These are phyloP conservation scores for Drosophila paracracens DNA, from an alignment of 2,888 invertebrate species.

Conservation along the genomic window DNA sequence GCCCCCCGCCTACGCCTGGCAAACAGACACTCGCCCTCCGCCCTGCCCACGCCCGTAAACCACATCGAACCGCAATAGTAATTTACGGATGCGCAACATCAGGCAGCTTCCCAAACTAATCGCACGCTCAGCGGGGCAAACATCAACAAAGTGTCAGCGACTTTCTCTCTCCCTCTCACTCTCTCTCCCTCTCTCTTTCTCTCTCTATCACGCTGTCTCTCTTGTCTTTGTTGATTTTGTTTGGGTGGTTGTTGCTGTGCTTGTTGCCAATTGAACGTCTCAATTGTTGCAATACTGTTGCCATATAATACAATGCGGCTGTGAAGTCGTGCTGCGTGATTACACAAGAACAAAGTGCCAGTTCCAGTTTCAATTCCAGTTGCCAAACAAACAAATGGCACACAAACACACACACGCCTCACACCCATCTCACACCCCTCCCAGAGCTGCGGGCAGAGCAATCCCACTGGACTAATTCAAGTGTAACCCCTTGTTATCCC, in stretches of 20 bases:
- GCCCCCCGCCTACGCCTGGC: background rate
- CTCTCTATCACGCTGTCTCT: constrained; percentile 16
- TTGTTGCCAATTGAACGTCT: constrained; percentile 78
- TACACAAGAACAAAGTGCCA: constrained; percentile 61
- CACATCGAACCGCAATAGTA: constrained; percentile 81
- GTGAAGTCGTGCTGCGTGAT: constrained; percentile 73
- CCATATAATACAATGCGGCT: constrained; percentile 32
- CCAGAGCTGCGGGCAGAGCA: constrained; percentile 32
- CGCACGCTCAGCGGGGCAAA: constrained; percentile 67
- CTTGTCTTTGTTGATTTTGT: constrained; percentile 19
- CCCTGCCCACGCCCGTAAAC: constrained; percentile 26
- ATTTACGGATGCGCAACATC: constrained; percentile 80
- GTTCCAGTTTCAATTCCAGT: constrained; percentile 14
- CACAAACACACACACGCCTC: constrained; percentile 21
- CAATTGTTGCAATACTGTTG: constrained; percentile 59
- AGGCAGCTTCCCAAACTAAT: constrained; percentile 76
- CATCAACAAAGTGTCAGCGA: constrained; percentile 50
- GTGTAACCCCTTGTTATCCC: constrained; percentile 74
- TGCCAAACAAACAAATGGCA: constrained; percentile 63
- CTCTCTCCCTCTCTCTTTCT: constrained; percentile 13
- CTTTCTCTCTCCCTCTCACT: constrained; percentile 26
- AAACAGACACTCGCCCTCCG: constrained; percentile 8
- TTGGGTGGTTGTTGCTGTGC: constrained; percentile 26
- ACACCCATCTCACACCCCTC: constrained; percentile 13
- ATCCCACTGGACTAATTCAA: constrained; percentile 84